A percentile compares a stretch with the other conserved stretches of the same genome.
phyloP scores from a whole-genome alignment of 35 echinoderm and acorn worm genomes.

The Hemicentrotus pulcherrimus region DNA sequence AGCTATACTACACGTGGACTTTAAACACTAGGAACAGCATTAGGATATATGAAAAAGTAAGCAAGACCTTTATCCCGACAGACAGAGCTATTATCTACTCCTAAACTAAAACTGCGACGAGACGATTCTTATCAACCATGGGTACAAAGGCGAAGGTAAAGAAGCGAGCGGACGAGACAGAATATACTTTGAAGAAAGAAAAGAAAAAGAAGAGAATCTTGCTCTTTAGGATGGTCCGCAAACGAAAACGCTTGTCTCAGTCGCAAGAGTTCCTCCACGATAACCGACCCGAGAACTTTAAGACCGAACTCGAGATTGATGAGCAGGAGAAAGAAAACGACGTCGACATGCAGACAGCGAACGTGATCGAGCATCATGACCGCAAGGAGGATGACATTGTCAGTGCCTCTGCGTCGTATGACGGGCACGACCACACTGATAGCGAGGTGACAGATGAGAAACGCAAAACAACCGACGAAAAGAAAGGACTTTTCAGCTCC shows the following conservation, averaged over 20 bases:
- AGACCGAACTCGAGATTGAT: background rate
- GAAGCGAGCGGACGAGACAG: background rate
- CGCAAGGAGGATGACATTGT: background rate
- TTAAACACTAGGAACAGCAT: background rate
- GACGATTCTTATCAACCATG: background rate
- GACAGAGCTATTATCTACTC: background rate
- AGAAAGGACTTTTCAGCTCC: background rate
- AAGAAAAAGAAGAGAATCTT: background rate
- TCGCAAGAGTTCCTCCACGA: background rate
- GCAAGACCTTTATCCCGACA: background rate
- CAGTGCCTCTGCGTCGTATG: background rate
- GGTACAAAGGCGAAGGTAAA: constrained; percentile 9
- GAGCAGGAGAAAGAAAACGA: constrained; percentile 7
- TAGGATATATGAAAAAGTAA: background rate
- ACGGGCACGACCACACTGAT: background rate
- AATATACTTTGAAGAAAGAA: background rate
- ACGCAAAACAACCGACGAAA: background rate
- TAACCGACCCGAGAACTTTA: background rate
- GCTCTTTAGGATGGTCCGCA: background rate
- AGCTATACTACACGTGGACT: background rate
- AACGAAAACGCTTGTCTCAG: background rate
- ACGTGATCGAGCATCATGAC: background rate
- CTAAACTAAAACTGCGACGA: background rate
- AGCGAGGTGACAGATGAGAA: background rate
- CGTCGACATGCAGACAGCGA: background rate